phyloP scores from a whole-genome alignment of 2,888 invertebrate species.

The Lydus trimaculatus region DNA sequence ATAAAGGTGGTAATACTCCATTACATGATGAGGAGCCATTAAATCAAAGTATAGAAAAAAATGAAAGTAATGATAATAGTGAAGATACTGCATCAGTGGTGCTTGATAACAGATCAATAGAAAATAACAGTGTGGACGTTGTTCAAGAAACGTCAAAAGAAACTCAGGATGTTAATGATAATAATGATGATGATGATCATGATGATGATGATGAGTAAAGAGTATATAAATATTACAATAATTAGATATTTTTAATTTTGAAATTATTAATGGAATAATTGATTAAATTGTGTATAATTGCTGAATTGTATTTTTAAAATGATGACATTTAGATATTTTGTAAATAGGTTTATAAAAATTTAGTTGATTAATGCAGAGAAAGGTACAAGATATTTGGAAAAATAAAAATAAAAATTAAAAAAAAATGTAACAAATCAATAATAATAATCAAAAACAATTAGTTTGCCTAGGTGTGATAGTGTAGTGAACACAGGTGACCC shows the following conservation, averaged over 20 bases:
- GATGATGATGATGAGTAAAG: conserved; percentile 13
- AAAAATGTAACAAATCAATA: conserved; percentile 12
- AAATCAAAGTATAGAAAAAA: conserved; percentile 28
- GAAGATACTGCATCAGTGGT: conserved; percentile 15
- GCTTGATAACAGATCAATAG: conserved; percentile 15
- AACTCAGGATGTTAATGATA: neutral
- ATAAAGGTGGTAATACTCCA: conserved; percentile 38
- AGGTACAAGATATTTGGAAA: conserved; percentile 39
- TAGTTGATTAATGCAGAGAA: conserved; percentile 34
- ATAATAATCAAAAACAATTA: conserved; percentile 12
- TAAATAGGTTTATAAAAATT: conserved; percentile 37
- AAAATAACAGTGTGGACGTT: conserved; percentile 2
- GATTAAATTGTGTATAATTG: conserved; percentile 10
- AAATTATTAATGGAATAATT: neutral
- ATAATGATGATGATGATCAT: too few relatives aligned
- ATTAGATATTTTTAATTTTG: conserved; percentile 1
- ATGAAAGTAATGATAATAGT: conserved; percentile 19
- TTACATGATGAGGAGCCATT: conserved; percentile 38
- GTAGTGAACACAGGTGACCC: conserved; percentile 59
- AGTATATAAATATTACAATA: neutral
- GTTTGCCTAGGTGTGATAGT: conserved; percentile 56
- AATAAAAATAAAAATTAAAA: too few relatives aligned
- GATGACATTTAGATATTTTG: conserved; percentile 31
- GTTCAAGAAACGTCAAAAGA: neutral
- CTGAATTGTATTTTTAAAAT: conserved; percentile 21